Conservation (phyloP, 2,113 vertebrate species). For the Dendrocopos noguchii region DNA sequence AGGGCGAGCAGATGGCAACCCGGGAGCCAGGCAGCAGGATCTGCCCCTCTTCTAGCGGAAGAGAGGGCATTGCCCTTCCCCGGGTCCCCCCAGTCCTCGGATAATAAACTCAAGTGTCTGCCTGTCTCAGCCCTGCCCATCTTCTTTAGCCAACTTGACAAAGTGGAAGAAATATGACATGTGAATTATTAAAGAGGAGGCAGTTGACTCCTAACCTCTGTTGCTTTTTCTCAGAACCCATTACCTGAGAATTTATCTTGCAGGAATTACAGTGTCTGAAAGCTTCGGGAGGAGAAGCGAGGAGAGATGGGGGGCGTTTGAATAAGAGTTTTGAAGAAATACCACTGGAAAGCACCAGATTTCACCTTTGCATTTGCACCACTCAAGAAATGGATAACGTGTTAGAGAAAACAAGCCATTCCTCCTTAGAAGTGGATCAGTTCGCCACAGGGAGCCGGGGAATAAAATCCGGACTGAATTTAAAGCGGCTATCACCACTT, state of each 20-base stretch:
- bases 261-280: slow-evolving; percentile 63
- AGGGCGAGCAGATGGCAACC: not conserved
- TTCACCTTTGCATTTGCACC: slow-evolving; percentile 57
- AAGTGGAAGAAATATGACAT: slow-evolving; percentile 77
- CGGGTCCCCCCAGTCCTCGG: not conserved
- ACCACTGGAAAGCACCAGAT: slow-evolving; percentile 26
- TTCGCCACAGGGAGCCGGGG: slow-evolving; percentile 50
- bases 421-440: slow-evolving; percentile 55
- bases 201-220: slow-evolving; percentile 80
- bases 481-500: slow-evolving; percentile 5
- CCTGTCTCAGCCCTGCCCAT: slow-evolving; percentile 63
- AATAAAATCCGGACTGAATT: slow-evolving; percentile 55
- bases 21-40: not conserved
- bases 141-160: slow-evolving; percentile 78
- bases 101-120: slow-evolving; percentile 69
- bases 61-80: not conserved
- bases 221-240: slow-evolving; percentile 73
- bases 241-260: slow-evolving; percentile 79
- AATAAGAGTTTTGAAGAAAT: slow-evolving; percentile 54
- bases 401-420: slow-evolving; percentile 59
- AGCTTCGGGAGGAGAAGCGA: slow-evolving; percentile 13
- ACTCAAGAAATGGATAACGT: slow-evolving; percentile 48
- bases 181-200: slow-evolving; percentile 81
- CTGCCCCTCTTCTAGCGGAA: not conserved
- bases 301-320: not conserved